Percentiles rank a stretch among this genome's conserved stretches.
phyloP scores from a whole-genome alignment of 2,113 vertebrate species.

The Poicephalus meyeri region DNA sequence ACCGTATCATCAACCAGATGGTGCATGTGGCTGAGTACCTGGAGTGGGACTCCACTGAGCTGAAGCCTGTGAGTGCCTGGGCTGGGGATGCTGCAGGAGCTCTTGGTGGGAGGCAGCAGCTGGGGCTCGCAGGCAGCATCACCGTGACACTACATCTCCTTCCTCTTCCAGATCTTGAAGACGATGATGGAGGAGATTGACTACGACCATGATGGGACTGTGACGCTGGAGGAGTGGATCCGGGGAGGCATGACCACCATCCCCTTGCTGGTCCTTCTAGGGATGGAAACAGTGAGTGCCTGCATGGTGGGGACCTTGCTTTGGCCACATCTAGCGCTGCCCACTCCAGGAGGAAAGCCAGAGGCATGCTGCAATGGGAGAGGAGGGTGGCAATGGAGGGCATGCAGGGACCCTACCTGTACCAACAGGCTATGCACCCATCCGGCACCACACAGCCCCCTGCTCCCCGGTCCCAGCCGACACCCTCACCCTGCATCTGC shows the following conservation, averaged over 20 bases:
- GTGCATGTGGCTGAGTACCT: constrained; percentile 93
- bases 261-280: constrained; percentile 90
- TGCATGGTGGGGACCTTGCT: rapidly evolving
- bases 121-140: rapidly evolving
- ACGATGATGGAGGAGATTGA: constrained; percentile 87
- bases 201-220: constrained; percentile 86
- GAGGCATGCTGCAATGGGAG: background rate
- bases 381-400: background rate
- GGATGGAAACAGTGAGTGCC: constrained; percentile 86
- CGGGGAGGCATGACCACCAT: constrained; percentile 94
- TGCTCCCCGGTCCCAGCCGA: background rate
- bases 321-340: rapidly evolving
- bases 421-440: rapidly evolving
- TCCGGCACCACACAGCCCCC: rapidly evolving
- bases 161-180: constrained; percentile 73
- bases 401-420: background rate
- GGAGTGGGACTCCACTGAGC: constrained; percentile 93
- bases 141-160: rapidly evolving
- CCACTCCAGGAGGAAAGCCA: rapidly evolving
- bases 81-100: background rate
- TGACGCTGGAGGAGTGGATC: constrained; percentile 95
- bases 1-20: constrained; percentile 95
- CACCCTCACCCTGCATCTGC: background rate
- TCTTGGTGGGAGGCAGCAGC: background rate
- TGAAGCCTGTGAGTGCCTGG: constrained; percentile 79